Conservation (phyloP, 2,113 vertebrate species). For the Scartelaos histophorus region DNA sequence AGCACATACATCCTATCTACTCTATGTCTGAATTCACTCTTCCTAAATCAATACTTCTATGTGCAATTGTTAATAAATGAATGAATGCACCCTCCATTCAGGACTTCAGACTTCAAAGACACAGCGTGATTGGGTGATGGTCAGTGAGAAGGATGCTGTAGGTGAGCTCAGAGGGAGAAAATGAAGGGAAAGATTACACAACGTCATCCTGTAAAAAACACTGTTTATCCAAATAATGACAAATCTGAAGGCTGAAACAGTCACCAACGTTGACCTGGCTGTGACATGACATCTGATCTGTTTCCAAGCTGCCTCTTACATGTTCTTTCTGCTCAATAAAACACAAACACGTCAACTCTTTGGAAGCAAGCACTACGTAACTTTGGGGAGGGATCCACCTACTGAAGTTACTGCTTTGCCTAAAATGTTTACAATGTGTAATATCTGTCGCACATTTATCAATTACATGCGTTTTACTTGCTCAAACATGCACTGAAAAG, state of each 20-base stretch:
- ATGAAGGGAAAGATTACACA: not conserved
- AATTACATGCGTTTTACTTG: too few relatives aligned
- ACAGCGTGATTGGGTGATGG: conserved; percentile 28
- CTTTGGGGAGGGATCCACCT: too few relatives aligned
- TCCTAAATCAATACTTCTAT: not conserved
- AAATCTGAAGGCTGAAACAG: not conserved
- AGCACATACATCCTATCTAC: conserved; percentile 11
- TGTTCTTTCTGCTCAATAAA: too few relatives aligned
- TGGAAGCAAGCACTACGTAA: too few relatives aligned
- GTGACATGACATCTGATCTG: not conserved
- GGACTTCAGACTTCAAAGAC: conserved; percentile 2
- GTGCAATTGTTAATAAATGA: not conserved
- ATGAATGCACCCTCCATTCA: not conserved
- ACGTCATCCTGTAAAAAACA: conserved; percentile 18
- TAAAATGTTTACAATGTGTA: too few relatives aligned
- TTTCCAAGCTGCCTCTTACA: not conserved
- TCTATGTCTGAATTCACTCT: not conserved
- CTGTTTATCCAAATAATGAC: not conserved
- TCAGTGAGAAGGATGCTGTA: conserved; percentile 33
- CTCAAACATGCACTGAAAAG: too few relatives aligned
- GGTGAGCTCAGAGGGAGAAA: conserved; percentile 16
- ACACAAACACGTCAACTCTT: too few relatives aligned
- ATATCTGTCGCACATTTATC: too few relatives aligned
- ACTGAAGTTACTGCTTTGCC: too few relatives aligned
- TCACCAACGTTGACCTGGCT: not conserved